Conservation (phyloP, 2,797 vertebrate genomes). For the Rhinogobio ventralis region DNA sequence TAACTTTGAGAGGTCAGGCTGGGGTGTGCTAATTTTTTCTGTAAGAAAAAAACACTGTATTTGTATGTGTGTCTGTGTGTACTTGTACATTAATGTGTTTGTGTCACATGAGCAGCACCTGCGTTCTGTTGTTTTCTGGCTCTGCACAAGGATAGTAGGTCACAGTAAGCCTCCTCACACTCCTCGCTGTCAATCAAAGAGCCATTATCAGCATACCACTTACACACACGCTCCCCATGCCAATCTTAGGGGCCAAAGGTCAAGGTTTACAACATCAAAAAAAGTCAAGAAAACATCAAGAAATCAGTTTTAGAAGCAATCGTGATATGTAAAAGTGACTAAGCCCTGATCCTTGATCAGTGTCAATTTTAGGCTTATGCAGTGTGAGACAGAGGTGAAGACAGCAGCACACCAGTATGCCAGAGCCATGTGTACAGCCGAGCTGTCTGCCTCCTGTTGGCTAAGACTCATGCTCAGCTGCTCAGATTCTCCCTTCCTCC, state of each 20-base stretch:
- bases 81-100: conserved; percentile 12
- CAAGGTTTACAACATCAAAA: not conserved
- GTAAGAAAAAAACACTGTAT: conserved; percentile 44
- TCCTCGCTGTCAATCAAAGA: conserved; percentile 82
- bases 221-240: not conserved
- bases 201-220: conserved; percentile 46
- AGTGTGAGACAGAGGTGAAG: conserved; percentile 13
- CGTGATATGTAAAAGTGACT: not conserved
- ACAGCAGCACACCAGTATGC: conserved; percentile 81
- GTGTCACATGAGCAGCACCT: conserved; percentile 61
- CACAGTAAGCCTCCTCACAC: conserved; percentile 82
- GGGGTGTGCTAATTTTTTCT: conserved; percentile 58
- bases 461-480: conserved; percentile 80
- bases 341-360: not conserved
- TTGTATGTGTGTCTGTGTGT: conserved; percentile 18
- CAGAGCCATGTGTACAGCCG: conserved; percentile 83
- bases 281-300: not conserved
- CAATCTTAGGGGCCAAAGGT: not conserved
- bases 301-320: not conserved
- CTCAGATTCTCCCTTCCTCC: conserved; percentile 82
- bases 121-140: conserved; percentile 68
- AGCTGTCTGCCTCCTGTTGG: conserved; percentile 82
- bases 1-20: conserved; percentile 48
- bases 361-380: not conserved
- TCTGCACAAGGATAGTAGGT: conserved; percentile 80